Evolutionary conservation across 2,113 vertebrate species (phyloP).

Genomic region (Eira barbara): DNA sequence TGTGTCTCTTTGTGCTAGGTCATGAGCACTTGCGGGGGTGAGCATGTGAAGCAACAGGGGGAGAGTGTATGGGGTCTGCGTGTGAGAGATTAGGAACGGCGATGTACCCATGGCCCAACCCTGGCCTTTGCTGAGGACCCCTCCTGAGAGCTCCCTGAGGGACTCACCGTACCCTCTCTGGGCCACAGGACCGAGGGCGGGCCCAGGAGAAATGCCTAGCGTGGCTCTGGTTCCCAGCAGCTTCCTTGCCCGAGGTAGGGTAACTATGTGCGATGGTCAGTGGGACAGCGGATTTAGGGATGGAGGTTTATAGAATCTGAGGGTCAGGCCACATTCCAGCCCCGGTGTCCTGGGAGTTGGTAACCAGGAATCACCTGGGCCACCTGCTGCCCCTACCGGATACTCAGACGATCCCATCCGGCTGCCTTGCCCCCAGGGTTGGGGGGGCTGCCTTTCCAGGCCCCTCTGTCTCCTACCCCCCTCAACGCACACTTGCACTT

Average conservation of each 20-base stretch:
- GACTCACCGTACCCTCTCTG: neutral
- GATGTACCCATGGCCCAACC: neutral
- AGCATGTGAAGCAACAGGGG: fast-evolving
- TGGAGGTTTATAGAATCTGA: neutral
- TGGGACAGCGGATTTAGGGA: neutral
- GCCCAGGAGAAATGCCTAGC: neutral
- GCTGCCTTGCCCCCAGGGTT: neutral
- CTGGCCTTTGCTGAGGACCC: neutral
- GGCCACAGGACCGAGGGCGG: too few species aligned
- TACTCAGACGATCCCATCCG: conserved; percentile 32
- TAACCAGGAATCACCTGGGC: conserved; percentile 47
- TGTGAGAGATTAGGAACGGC: neutral
- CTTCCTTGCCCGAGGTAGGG: neutral
- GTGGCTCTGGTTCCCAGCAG: neutral
- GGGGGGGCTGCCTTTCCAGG: neutral
- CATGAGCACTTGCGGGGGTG: neutral
- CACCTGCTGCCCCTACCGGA: neutral
- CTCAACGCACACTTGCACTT: neutral
- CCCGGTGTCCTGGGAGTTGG: neutral
- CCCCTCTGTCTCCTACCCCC: neutral
- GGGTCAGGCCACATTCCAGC: neutral
- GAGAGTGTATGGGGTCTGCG: fast-evolving
- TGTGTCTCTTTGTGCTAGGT: neutral
- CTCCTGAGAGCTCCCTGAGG: neutral
- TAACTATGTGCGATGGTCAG: neutral